Conservation (phyloP, 1,140 invertebrate genomes). For the Ips nitidus region DNA sequence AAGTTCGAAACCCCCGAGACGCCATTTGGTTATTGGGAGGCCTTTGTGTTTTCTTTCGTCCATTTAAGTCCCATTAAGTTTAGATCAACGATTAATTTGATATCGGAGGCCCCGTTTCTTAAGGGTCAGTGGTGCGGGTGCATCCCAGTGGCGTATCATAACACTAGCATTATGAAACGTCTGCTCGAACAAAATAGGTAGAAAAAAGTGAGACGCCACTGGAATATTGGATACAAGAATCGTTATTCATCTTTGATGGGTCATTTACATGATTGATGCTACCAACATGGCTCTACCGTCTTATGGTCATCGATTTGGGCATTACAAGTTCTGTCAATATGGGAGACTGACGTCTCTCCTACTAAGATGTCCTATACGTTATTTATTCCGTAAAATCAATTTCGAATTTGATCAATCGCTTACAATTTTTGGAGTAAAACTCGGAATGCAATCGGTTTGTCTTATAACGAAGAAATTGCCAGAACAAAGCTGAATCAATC, state of each 20-base stretch:
- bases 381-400: too few relatives aligned
- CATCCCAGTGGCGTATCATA: constrained; percentile 9
- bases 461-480: too few relatives aligned
- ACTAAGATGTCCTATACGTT: too few relatives aligned
- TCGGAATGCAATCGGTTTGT: too few relatives aligned
- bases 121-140: constrained; percentile 9
- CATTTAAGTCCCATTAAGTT: constrained; percentile 27
- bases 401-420: too few relatives aligned
- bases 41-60: constrained; percentile 8
- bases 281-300: constrained; percentile 28
- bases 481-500: too few relatives aligned
- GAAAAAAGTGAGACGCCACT: constrained; percentile 10
- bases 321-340: constrained; percentile 11
- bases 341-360: too few relatives aligned
- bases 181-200: not conserved
- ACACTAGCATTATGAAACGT: not conserved
- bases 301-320: constrained; percentile 27
- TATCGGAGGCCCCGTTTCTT: constrained; percentile 25
- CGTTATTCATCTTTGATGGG: constrained; percentile 35
- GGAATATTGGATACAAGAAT: constrained; percentile 13
- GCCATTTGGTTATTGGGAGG: constrained; percentile 9
- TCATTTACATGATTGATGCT: constrained; percentile 35
- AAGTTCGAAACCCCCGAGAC: not conserved
- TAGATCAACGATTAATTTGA: constrained; percentile 29
- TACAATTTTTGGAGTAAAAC: too few relatives aligned